Conservation (phyloP, 2,888 invertebrate species). For the Palloptera scutellata region DNA sequence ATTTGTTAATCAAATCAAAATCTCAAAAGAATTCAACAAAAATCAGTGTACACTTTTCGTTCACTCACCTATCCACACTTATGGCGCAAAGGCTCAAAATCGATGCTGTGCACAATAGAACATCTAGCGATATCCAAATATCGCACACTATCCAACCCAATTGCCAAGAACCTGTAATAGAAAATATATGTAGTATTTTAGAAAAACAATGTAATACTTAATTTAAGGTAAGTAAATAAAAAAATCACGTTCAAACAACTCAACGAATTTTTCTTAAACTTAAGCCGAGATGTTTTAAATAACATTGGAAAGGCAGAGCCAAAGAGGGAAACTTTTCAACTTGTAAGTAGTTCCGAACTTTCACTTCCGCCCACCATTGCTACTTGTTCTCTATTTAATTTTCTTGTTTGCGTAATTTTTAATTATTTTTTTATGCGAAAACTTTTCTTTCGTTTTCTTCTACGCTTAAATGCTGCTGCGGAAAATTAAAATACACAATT, state of each 20-base stretch:
- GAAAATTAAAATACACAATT: too few relatives aligned
- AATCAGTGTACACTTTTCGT: neutral
- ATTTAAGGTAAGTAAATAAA: neutral
- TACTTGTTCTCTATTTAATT: too few relatives aligned
- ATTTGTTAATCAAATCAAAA: neutral
- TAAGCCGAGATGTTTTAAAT: too few relatives aligned
- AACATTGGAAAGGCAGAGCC: too few relatives aligned
- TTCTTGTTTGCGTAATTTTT: too few relatives aligned
- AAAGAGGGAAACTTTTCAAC: too few relatives aligned
- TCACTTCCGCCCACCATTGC: too few relatives aligned
- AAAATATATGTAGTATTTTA: neutral
- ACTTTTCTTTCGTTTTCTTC: too few relatives aligned
- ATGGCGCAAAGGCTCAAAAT: constrained; percentile 93
- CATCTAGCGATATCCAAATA: constrained; percentile 92
- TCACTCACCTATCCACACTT: constrained; percentile 76
- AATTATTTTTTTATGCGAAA: too few relatives aligned
- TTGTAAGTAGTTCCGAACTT: too few relatives aligned
- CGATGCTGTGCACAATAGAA: constrained; percentile 91
- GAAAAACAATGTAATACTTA: neutral
- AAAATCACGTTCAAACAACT: neutral
- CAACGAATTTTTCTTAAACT: neutral
- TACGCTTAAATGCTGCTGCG: too few relatives aligned
- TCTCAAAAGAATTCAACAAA: neutral
- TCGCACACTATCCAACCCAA: constrained; percentile 88
- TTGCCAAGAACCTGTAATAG: constrained; percentile 80